Conservation (phyloP, 2,888 invertebrate species). For the Tenodera sinensis region DNA sequence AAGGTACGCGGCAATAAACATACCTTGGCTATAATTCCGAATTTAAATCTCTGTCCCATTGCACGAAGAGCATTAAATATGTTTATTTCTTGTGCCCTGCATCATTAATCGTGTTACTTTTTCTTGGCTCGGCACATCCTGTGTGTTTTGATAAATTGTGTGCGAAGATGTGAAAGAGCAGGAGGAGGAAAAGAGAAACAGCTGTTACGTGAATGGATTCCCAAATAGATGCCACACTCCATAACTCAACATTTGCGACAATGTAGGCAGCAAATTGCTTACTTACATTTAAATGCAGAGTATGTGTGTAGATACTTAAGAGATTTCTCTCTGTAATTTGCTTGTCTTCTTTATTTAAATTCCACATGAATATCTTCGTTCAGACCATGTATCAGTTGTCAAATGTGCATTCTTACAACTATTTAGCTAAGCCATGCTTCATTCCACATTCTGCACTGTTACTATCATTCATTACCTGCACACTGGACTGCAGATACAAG, state of each 20-base stretch:
- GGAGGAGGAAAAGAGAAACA: background rate
- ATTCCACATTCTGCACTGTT: no score
- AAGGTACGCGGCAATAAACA: background rate
- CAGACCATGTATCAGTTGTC: no score
- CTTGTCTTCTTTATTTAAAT: no score
- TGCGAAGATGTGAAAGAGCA: background rate
- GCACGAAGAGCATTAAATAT: background rate
- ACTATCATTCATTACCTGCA: no score
- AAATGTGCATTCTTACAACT: no score
- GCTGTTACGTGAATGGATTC: background rate
- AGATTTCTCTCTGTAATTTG: no score
- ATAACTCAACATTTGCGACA: background rate
- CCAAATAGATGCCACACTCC: background rate
- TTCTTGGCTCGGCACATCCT: background rate
- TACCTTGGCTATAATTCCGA: background rate
- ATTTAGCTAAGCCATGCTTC: no score
- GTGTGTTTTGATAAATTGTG: background rate
- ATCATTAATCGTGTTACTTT: background rate
- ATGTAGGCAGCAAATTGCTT: background rate
- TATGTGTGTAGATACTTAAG: no score
- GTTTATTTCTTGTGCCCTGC: background rate
- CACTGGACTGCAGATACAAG: no score
- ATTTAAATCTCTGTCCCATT: background rate
- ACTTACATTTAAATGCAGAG: background rate
- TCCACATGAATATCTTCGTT: no score